Percentiles rank a stretch among this genome's conserved stretches.
Conservation (phyloP, 2,888 invertebrate species). For the Neria commutata region DNA sequence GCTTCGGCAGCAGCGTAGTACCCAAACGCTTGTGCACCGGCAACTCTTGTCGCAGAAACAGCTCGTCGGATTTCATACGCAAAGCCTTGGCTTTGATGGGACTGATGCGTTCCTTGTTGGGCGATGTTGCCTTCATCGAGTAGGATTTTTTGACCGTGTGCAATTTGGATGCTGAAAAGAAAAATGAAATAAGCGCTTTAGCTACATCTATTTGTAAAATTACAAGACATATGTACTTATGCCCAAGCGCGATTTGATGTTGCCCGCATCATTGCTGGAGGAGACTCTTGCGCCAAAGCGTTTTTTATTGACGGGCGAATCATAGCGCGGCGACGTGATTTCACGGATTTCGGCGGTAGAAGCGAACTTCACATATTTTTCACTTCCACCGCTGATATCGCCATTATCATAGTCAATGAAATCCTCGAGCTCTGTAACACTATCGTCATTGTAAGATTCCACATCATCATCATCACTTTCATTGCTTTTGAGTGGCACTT, state of each 20-base stretch:
- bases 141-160: constrained; percentile 53
- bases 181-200: too few species aligned
- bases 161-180: constrained; percentile 45
- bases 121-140: constrained; percentile 50
- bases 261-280: constrained; percentile 30
- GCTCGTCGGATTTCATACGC: constrained; percentile 58
- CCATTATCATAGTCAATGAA: constrained; percentile 34
- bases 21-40: constrained; percentile 57
- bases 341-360: constrained; percentile 61
- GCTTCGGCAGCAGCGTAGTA: neutral
- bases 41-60: constrained; percentile 44
- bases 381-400: constrained; percentile 40
- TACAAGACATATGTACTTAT: constrained; percentile 31
- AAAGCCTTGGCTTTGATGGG: constrained; percentile 47
- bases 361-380: constrained; percentile 61
- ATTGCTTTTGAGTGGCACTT: constrained; percentile 57
- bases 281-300: too few species aligned
- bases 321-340: constrained; percentile 46
- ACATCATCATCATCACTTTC: constrained; percentile 44
- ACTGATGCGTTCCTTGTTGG: constrained; percentile 40
- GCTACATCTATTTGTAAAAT: neutral
- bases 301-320: constrained; percentile 35
- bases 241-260: constrained; percentile 52
- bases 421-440: constrained; percentile 31
- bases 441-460: constrained; percentile 32